phyloP scores from a whole-genome alignment of 2,888 invertebrate species.

The Drosophila greeni region DNA sequence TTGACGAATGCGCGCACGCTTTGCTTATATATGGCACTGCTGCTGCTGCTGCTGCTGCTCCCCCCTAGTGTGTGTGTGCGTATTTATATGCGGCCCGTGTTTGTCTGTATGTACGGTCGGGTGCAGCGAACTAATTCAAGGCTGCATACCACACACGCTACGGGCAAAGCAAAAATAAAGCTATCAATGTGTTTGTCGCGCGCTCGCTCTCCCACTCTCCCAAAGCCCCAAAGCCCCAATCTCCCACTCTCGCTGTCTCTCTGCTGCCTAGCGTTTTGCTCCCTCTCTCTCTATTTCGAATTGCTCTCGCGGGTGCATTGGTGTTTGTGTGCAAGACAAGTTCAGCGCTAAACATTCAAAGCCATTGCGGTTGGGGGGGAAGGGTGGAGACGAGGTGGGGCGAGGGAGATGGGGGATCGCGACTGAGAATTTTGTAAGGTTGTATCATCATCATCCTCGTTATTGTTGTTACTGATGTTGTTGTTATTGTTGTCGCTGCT shows the following conservation, averaged over 20 bases:
- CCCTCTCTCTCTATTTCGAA: constrained; percentile 22
- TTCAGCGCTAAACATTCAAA: constrained; percentile 75
- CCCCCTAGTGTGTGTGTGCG: constrained; percentile 9
- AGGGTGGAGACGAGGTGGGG: constrained; percentile 1
- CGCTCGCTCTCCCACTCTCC: constrained; percentile 22
- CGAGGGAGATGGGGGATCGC: constrained; percentile 8
- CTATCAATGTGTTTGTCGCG: constrained; percentile 58
- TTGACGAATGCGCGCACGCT: constrained; percentile 31
- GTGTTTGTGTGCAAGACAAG: constrained; percentile 65
- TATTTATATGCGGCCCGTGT: constrained; percentile 26
- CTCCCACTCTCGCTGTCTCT: constrained; percentile 26
- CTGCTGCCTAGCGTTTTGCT: constrained; percentile 27
- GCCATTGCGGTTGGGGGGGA: constrained; percentile 46
- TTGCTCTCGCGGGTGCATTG: constrained; percentile 13
- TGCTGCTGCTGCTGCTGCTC: constrained; percentile 12
- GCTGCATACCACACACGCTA: constrained; percentile 78
- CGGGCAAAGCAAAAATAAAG: constrained; percentile 65
- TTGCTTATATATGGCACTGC: constrained; percentile 30
- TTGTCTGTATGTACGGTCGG: constrained; percentile 66
- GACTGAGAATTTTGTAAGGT: constrained; percentile 71
- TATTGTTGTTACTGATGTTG: constrained; percentile 13
- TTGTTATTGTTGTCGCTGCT: constrained; percentile 30
- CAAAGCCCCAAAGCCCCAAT: constrained; percentile 3
- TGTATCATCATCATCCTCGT: constrained; percentile 60
- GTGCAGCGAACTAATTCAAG: constrained; percentile 80